Evolutionary conservation across 2,113 vertebrate genomes (phyloP), one percentile per base, ranked within the genome.

Genomic region (Platichthys stellatus): DNA sequence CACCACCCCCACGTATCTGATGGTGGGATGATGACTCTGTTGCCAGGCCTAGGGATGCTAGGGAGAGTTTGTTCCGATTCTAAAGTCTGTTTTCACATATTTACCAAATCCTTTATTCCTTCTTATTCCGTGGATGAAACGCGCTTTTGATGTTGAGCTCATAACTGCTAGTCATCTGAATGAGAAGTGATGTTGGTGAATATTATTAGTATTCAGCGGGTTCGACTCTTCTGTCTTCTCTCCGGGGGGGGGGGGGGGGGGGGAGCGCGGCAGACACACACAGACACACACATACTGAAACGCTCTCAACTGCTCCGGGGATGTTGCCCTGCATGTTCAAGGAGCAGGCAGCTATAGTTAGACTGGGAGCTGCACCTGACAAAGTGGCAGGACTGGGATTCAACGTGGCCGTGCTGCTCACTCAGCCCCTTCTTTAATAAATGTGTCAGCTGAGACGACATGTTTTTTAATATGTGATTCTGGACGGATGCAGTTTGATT

Each of bases 151-250:
- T 88, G 86, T 87, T 2, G 75, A 84, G 78, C 84, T 72, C 75
- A 80, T 89, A 85, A 88, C 75, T 84, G 70, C 77, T 74, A 80
- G 82, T 85, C 84, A 83, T 90, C 68, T 82, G 86, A 88, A 87
- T 87, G 78, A 87, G 82, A 63, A 76, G 74, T 57, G 67, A 74
- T 81, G 70, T 15, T 61, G 71, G 74, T 58, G 79, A 84, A 83
- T 79, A 64, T 84, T 87, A 89, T 91, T 88, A 90, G 86, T 61
- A 91, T 89, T 88, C 89, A 74, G 82, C 65, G 12, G 71, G 2
- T 63, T 78, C 45, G 40, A 72, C 85, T 73, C 59, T 13, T 69
- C 74, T 80, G 84, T 85, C 63, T 88, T 53, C 74, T 85, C 85
- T 83, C 72, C 66, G 24, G 24, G 24, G 24, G 24, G 24, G 24